Percentiles rank a stretch among this genome's conserved stretches.
Conservation (phyloP, 2,113 vertebrate genomes). For the Tenebrosternarchus preto region DNA sequence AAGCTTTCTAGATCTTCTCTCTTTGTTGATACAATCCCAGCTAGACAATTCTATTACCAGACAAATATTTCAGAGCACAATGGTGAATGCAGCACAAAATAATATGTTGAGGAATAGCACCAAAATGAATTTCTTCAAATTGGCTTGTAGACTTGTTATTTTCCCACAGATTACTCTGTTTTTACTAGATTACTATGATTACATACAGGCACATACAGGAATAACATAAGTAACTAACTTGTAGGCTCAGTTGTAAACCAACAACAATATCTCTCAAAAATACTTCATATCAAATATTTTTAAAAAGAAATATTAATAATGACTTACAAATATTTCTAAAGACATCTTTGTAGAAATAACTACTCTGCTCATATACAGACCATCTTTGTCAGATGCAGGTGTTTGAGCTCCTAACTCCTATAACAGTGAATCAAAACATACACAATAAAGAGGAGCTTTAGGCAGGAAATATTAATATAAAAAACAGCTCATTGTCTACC, state of each 20-base stretch:
- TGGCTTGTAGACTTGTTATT: neutral
- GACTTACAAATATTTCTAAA: neutral
- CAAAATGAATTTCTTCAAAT: neutral
- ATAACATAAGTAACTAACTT: too few species aligned
- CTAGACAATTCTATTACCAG: neutral
- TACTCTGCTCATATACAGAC: neutral
- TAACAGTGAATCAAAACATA: neutral
- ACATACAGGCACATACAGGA: neutral
- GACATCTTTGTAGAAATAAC: neutral
- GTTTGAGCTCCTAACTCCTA: neutral
- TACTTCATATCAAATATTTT: neutral
- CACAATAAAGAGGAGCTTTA: neutral
- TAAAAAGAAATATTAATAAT: neutral
- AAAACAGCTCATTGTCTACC: neutral
- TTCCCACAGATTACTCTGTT: neutral
- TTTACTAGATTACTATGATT: too few species aligned
- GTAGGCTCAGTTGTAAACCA: too few species aligned
- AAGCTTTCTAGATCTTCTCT: neutral
- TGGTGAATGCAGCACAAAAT: neutral
- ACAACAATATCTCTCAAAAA: neutral
- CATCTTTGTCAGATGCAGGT: neutral
- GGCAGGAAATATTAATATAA: neutral
- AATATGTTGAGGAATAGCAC: neutral
- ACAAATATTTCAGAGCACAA: neutral
- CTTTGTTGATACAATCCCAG: neutral